Percentiles rank a stretch among this genome's conserved stretches.
phyloP scores from a whole-genome alignment of 1,140 invertebrate genomes.

The Ephestia elutella region DNA sequence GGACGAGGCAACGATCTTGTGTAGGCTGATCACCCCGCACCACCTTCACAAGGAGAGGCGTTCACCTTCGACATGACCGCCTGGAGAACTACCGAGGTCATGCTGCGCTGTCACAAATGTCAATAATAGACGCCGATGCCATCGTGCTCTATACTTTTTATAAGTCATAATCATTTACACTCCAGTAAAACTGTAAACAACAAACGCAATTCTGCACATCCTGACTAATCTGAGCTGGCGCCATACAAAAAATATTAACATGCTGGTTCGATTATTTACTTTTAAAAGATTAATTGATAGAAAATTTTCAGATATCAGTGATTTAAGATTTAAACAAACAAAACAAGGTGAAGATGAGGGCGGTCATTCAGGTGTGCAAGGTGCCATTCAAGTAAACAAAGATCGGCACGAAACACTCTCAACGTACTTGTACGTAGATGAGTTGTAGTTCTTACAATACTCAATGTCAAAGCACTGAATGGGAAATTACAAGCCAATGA shows the following conservation, averaged over 20 bases:
- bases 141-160: too few relatives aligned
- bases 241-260: too few relatives aligned
- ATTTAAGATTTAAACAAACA: too few relatives aligned
- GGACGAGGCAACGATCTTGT: slow-evolving; percentile 37
- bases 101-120: background rate
- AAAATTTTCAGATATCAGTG: too few relatives aligned
- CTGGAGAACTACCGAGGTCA: slow-evolving; percentile 3
- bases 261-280: too few relatives aligned
- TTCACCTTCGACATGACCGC: slow-evolving; percentile 31
- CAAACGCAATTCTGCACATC: too few relatives aligned
- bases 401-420: background rate
- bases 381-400: slow-evolving; percentile 8
- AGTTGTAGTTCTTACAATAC: background rate
- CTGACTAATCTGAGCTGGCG: too few relatives aligned
- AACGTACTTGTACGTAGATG: too few relatives aligned
- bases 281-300: too few relatives aligned
- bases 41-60: slow-evolving; percentile 43
- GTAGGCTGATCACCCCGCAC: slow-evolving; percentile 48
- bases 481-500: slow-evolving; percentile 6
- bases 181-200: too few relatives aligned
- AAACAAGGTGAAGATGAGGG: background rate
- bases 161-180: too few relatives aligned
- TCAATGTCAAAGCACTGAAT: slow-evolving; percentile 9
- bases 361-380: background rate
- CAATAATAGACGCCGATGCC: background rate